Conservation (phyloP, 2,888 invertebrate species). For the Linyphia triangularis region DNA sequence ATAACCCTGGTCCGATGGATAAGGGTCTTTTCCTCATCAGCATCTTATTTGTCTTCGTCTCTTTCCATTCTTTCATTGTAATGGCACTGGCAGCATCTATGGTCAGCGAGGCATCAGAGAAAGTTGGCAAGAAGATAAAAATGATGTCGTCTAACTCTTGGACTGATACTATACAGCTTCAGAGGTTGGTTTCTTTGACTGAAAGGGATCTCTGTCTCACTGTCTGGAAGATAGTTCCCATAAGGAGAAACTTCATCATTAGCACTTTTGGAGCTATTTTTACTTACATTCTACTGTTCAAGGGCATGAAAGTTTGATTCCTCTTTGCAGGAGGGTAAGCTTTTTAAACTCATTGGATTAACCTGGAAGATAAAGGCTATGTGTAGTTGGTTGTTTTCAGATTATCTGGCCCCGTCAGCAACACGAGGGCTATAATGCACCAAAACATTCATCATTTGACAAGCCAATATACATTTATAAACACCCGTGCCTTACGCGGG, state of each 20-base stretch:
- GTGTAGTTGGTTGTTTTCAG: too few relatives aligned
- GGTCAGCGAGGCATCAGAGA: neutral
- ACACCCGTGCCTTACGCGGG: too few relatives aligned
- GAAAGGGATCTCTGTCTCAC: neutral
- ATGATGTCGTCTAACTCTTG: neutral
- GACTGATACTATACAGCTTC: neutral
- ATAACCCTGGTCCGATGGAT: neutral
- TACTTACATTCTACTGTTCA: neutral
- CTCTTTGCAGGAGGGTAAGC: too few relatives aligned
- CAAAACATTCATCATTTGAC: too few relatives aligned
- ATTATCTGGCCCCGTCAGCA: too few relatives aligned
- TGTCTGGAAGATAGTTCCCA: conserved; percentile 9
- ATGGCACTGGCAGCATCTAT: neutral
- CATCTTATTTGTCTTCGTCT: neutral
- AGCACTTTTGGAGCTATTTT: neutral
- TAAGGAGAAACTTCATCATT: conserved; percentile 5
- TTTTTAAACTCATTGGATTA: too few relatives aligned
- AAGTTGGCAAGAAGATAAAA: neutral
- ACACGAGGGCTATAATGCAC: too few relatives aligned
- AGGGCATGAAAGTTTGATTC: neutral
- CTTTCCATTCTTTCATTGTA: neutral
- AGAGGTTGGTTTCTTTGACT: neutral
- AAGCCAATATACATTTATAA: too few relatives aligned
- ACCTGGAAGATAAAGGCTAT: too few relatives aligned
- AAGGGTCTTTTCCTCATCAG: neutral